phyloP scores from a whole-genome alignment of 2,113 vertebrate species.

The Nicator chloris region DNA sequence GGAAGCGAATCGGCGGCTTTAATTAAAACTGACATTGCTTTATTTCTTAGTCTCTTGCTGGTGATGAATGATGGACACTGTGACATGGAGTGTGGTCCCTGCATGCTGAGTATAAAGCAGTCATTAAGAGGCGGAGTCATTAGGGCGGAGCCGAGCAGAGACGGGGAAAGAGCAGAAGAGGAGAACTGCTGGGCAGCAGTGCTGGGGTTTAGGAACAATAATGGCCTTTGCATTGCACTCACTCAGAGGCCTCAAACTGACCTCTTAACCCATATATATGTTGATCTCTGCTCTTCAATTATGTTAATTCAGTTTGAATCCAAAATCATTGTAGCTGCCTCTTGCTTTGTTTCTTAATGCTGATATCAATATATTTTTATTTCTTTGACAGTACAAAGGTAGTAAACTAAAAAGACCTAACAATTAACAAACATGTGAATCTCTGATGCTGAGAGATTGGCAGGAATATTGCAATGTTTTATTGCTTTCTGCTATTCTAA shows the following conservation, averaged over 20 bases:
- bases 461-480: background rate
- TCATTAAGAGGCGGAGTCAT: background rate
- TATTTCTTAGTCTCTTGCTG: background rate
- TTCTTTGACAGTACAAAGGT: background rate
- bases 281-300: background rate
- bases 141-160: background rate
- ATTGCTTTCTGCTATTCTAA: background rate
- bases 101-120: background rate
- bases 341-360: background rate
- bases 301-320: background rate
- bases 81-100: background rate
- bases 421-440: background rate
- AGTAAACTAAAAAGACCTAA: background rate
- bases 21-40: background rate
- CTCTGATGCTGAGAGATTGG: background rate
- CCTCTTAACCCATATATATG: background rate
- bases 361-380: background rate
- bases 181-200: background rate
- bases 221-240: background rate
- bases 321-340: background rate
- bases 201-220: background rate
- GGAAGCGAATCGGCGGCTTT: background rate
- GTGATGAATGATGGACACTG: background rate
- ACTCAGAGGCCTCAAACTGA: background rate
- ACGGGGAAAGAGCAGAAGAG: background rate